Evolutionary conservation across 1,140 invertebrate species (phyloP), one percentile per base, ranked within the genome.

Genomic region (Papilio machaon): DNA sequence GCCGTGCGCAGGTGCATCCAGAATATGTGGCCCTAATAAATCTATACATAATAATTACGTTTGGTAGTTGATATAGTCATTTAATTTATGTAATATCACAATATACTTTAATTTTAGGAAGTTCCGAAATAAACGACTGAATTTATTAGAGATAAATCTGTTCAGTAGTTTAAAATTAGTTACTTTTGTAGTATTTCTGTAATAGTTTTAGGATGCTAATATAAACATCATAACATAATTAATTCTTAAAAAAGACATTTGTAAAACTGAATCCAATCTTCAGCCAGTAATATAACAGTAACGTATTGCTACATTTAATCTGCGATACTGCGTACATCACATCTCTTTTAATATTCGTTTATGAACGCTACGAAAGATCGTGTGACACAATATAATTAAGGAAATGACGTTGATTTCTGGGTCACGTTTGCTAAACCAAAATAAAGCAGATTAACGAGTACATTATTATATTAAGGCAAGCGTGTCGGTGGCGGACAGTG

Each of bases 361-460:
- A 35, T 15, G 11, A 70, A 35, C 13, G 64, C 30, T 38, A 3
- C 4, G 9, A 64, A 13, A 70, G 64, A 35, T 70, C 64, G 13
- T 30, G 64, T 35, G 10, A 70, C 60, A 64, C 73, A 47, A 47
- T 47, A 19, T 74, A 46, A 74, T 74, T 74, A 74, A 47, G 73
- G 38, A 17, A 74, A 73, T 46, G 19, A 74, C 73, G 73, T 43
- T 70, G 73, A 74, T 74, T 74, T 74, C 73, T 47, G 38, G 38
- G 73, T 47, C 17, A 43, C 38, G 73, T 46, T 47, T 74, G 73
- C 73, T 43, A 74, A 47, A 74, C 43, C 73, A 47, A 74, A 74
- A 74, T 74, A 74, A 74, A 47, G 73, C 73, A 74, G 73, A 74
- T 74, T 74, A 74, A 74, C 73, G 73, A 74, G 73, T 74, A 74